Evolutionary conservation across 2,888 invertebrate genomes (phyloP).

Genomic region (Nomada flava): DNA sequence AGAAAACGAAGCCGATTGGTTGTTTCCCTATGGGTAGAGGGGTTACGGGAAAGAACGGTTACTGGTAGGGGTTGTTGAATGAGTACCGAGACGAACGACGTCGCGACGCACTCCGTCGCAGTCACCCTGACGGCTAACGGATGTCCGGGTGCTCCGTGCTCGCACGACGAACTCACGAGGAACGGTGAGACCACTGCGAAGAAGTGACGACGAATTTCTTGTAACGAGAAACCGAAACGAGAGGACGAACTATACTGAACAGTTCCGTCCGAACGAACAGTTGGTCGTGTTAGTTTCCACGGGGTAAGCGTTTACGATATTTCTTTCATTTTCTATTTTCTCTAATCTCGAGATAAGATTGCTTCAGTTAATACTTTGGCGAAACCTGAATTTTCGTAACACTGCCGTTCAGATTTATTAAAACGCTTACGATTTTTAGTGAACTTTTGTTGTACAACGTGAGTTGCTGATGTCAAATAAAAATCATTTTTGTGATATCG

Average conservation of each 20-base stretch:
- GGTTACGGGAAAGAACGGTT: constrained; percentile 57
- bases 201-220: constrained; percentile 16
- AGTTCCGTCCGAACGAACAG: constrained; percentile 54
- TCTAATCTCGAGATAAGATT: no score
- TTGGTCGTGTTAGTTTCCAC: constrained; percentile 38
- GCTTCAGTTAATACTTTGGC: no score
- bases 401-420: no score
- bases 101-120: constrained; percentile 78
- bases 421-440: no score
- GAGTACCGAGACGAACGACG: constrained; percentile 76
- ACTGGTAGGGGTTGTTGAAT: constrained; percentile 81
- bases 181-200: not conserved
- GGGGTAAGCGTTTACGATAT: constrained; percentile 40
- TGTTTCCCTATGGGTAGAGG: constrained; percentile 55
- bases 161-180: constrained; percentile 26
- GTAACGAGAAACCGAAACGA: constrained; percentile 22
- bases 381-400: no score
- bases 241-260: not conserved
- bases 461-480: no score
- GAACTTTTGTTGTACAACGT: no score
- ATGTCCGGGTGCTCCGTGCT: constrained; percentile 42
- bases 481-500: no score
- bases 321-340: not conserved
- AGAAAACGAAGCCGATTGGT: constrained; percentile 68
- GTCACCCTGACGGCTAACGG: constrained; percentile 68